Evolutionary conservation across 2,113 vertebrate genomes (phyloP).

Genomic region (Oryzias woworae): DNA sequence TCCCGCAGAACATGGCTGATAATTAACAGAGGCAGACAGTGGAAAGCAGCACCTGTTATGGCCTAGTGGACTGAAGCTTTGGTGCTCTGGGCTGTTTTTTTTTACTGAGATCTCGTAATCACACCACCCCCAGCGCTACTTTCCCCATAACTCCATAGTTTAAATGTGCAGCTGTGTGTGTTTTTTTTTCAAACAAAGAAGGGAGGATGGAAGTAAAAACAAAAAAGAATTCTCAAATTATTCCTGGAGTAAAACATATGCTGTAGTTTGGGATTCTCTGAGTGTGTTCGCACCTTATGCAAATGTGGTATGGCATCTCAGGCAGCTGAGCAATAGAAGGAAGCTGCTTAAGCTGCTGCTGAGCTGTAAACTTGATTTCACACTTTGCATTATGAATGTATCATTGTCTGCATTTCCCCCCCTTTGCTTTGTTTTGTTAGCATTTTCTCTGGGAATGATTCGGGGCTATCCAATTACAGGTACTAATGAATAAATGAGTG

Average conservation of each 20-base stretch:
- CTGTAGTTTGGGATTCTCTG: neutral
- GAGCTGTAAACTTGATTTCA: slow-evolving; percentile 7
- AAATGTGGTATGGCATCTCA: neutral
- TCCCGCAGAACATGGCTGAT: slow-evolving; percentile 63
- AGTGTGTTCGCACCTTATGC: neutral
- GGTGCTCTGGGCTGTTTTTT: slow-evolving; percentile 54
- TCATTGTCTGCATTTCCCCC: slow-evolving; percentile 14
- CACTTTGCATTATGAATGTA: neutral
- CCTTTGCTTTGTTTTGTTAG: slow-evolving; percentile 5
- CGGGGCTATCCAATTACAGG: slow-evolving; percentile 7
- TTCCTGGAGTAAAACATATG: slow-evolving; percentile 1
- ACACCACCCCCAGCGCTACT: slow-evolving; percentile 26
- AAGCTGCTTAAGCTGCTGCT: neutral
- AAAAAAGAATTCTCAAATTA: neutral
- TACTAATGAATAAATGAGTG: slow-evolving; percentile 6
- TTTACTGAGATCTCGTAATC: slow-evolving; percentile 49
- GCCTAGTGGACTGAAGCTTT: slow-evolving; percentile 61
- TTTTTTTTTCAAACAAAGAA: neutral
- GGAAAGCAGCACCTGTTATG: slow-evolving; percentile 77
- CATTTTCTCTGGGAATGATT: slow-evolving; percentile 8
- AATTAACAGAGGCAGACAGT: slow-evolving; percentile 77
- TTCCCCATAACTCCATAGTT: slow-evolving; percentile 26
- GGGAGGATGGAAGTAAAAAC: neutral
- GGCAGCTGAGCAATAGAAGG: slow-evolving; percentile 4
- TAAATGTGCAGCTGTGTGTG: slow-evolving; percentile 25